Conservation (phyloP, 2,888 invertebrate genomes). For the Cotesia congregata region DNA sequence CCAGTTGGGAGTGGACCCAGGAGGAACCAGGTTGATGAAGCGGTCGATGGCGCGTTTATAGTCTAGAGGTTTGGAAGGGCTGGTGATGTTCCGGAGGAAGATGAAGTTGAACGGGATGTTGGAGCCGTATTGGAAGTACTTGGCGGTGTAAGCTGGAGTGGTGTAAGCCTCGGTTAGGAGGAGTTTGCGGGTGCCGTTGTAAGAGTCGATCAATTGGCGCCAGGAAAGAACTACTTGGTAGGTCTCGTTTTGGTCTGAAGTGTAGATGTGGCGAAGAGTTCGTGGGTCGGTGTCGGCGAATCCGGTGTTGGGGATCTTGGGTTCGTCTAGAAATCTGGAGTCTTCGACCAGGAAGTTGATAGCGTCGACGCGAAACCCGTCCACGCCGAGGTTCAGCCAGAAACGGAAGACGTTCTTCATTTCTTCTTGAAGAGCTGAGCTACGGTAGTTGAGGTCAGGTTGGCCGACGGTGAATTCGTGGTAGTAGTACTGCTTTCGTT, state of each 20-base stretch:
- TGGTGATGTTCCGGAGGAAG: constrained; percentile 70
- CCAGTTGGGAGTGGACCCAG: constrained; percentile 75
- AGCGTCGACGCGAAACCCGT: constrained; percentile 75
- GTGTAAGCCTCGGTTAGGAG: constrained; percentile 78
- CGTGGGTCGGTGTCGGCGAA: constrained; percentile 55
- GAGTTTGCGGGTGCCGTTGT: constrained; percentile 68
- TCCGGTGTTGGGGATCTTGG: constrained; percentile 43
- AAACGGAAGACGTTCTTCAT: constrained; percentile 73
- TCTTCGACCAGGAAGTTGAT: constrained; percentile 64
- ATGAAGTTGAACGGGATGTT: constrained; percentile 79
- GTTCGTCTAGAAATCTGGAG: constrained; percentile 58
- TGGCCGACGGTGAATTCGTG: constrained; percentile 77
- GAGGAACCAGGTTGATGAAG: constrained; percentile 75
- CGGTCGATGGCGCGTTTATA: constrained; percentile 72
- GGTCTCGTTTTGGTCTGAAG: constrained; percentile 62
- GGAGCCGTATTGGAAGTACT: constrained; percentile 65
- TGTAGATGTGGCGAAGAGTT: constrained; percentile 66
- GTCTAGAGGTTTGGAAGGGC: constrained; percentile 71
- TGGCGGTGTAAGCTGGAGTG: constrained; percentile 70
- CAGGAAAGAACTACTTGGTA: constrained; percentile 72
- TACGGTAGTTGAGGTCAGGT: constrained; percentile 79
- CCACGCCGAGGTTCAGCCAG: constrained; percentile 75
- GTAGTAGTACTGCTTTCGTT: constrained; percentile 75
- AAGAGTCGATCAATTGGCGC: constrained; percentile 73
- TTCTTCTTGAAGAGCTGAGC: constrained; percentile 70